Base-by-base conservation (phyloP, 2,888 invertebrate genomes). In the Stenolophus ochropezus region DNA sequence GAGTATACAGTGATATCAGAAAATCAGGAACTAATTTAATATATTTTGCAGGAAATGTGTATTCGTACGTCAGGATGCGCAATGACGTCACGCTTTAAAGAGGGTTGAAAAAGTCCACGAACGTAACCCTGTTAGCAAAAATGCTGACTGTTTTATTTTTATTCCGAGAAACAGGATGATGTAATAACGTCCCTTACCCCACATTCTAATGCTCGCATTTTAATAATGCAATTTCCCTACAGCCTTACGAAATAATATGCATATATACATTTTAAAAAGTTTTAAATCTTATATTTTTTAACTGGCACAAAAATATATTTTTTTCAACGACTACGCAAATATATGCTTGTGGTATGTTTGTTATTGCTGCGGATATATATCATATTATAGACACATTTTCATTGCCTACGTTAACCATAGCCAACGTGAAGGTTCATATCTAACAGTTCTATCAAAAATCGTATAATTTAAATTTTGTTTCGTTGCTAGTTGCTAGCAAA, bases 81-180 rank as follows among this genome's bases (percentile, higher is more conserved):
- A 11, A 16, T 42, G 33, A 71, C 71, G 71, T 71, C 42, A 42
- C 6, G 2, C 33, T 71, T 21, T 16, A 42, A 69, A 42, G 47
- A 42, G 33, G 42, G 42, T 27, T 5, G 71, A 61, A n/a, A 71
- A 71, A 8, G 47, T n/a, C 20, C 71, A 18, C 14, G 71, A 18
- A 21, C 42, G 42, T 75, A 75, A 75, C 75, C 47, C 53, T 18
- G 75, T 23, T 27, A 53, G 53, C 51, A 27, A 51, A 75, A 75
- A 14, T 75, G 75, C 53, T 75, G 75, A 75, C 53, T 51, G 53
- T 75, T 53, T 75, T 75, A 75, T 75, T 75, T 75, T 75, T 75
- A 75, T 75, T 75, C 25, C 75, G 8, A 33, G 21, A 71, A 65
- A 71, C 42, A 71, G 20, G 71, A 71, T 47, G 71, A 71, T 42